phyloP scores from a whole-genome alignment of 2,113 vertebrate species.

The Ramphastos sulfuratus region DNA sequence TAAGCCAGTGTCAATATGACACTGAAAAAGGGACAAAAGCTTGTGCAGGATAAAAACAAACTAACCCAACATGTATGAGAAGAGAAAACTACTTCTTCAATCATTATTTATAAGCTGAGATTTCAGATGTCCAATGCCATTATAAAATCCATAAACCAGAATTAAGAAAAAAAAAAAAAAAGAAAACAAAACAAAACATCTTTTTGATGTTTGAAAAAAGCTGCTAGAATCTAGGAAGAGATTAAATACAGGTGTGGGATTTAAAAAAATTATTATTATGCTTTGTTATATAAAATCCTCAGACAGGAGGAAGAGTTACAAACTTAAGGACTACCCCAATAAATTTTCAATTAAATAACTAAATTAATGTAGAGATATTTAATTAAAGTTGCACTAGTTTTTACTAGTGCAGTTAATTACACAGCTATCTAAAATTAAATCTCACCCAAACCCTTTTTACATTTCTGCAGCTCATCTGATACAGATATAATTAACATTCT shows the following conservation, averaged over 20 bases:
- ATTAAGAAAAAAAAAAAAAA: too few relatives aligned
- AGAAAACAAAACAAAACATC: neutral
- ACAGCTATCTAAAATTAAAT: conserved; percentile 83
- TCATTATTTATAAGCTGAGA: neutral
- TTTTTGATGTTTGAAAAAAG: neutral
- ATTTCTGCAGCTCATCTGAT: conserved; percentile 76
- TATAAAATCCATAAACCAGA: conserved; percentile 25
- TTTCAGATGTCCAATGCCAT: neutral
- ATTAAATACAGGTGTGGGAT: neutral
- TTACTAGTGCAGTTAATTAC: conserved; percentile 80
- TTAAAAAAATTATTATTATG: neutral
- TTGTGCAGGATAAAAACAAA: neutral
- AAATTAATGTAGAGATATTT: conserved; percentile 79
- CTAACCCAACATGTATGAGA: neutral
- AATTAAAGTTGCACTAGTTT: conserved; percentile 78
- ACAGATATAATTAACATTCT: conserved; percentile 77
- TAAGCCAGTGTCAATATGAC: accelerated
- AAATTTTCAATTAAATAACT: conserved; percentile 79
- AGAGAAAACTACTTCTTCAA: neutral
- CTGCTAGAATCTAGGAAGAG: conserved; percentile 29
- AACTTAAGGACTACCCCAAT: conserved; percentile 70
- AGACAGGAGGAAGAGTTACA: conserved; percentile 63
- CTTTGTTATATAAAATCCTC: conserved; percentile 56
- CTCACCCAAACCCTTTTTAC: conserved; percentile 71
- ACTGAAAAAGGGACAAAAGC: neutral